These are phyloP conservation scores for Neolamprologus modestus DNA, from an alignment of 2,113 vertebrate species.

Conservation along the genomic window DNA sequence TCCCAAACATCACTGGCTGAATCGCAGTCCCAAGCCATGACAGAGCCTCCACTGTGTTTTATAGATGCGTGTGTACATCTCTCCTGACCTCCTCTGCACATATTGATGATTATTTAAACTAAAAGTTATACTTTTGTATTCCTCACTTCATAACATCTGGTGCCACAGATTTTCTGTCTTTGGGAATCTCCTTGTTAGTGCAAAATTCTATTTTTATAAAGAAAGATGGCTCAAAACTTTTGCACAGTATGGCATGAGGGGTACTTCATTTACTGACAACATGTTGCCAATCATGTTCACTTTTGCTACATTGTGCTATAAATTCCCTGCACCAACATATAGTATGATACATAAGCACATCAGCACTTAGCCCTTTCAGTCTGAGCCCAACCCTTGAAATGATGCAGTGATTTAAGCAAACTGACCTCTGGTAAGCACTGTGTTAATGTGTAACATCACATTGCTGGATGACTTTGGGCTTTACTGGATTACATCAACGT, in stretches of 20 bases:
- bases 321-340: background rate
- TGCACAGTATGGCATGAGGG: background rate
- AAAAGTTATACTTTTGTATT: background rate
- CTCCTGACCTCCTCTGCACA: background rate
- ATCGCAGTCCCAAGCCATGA: background rate
- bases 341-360: background rate
- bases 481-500: background rate
- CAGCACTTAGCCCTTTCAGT: background rate
- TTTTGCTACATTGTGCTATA: background rate
- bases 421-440: background rate
- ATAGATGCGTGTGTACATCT: background rate
- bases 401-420: background rate
- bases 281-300: background rate
- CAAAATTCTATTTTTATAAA: background rate
- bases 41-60: background rate
- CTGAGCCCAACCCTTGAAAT: background rate
- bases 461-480: slow-evolving; percentile 1
- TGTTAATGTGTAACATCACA: slow-evolving; percentile 7
- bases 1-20: background rate
- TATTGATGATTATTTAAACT: background rate
- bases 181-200: background rate
- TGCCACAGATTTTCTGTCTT: background rate
- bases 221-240: background rate
- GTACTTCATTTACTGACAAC: background rate
- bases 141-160: background rate